A percentile compares a stretch with the other conserved stretches of the same genome.
Evolutionary conservation across 1,140 invertebrate species (phyloP).

Genomic region (Oedothorax gibbosus): DNA sequence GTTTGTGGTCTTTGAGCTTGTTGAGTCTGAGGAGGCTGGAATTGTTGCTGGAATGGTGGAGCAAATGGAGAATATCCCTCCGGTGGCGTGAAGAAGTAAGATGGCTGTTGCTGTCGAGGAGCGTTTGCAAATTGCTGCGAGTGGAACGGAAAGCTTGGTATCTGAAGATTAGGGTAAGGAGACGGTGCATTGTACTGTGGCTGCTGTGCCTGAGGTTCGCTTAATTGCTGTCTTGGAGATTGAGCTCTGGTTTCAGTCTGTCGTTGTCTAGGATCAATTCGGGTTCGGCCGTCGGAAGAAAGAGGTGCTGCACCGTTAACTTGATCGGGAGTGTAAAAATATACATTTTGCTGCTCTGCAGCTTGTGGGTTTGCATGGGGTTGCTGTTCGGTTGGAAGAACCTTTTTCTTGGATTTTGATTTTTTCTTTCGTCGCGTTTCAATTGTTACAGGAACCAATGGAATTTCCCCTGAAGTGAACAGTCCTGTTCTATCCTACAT

Average conservation of each 20-base stretch:
- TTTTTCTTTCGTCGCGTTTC: constrained; percentile 45
- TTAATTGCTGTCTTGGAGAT: not conserved
- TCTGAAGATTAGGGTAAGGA: not conserved
- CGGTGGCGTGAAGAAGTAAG: constrained; percentile 13
- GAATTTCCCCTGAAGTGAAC: not conserved
- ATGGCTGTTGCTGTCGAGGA: not conserved
- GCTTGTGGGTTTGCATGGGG: not conserved
- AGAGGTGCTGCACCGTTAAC: not conserved
- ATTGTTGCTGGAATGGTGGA: constrained; percentile 2
- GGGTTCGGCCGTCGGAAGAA: not conserved
- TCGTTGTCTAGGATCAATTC: not conserved
- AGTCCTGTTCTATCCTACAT: not conserved
- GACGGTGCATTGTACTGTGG: not conserved
- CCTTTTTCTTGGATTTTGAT: not conserved
- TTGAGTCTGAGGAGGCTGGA: constrained; percentile 1
- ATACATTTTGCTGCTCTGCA: constrained; percentile 50
- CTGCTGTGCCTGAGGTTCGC: not conserved
- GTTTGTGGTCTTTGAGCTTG: not conserved
- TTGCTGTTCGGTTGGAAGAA: not conserved
- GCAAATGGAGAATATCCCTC: not conserved
- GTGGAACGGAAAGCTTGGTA: constrained; percentile 47
- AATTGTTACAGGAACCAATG: constrained; percentile 31
- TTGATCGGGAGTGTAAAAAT: constrained; percentile 35
- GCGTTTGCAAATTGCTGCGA: constrained; percentile 1
- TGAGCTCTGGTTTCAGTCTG: not conserved